A percentile compares a stretch with the other conserved stretches of the same genome.
Evolutionary conservation across 1,140 invertebrate species (phyloP).

Genomic region (Drosophila nebulosa): DNA sequence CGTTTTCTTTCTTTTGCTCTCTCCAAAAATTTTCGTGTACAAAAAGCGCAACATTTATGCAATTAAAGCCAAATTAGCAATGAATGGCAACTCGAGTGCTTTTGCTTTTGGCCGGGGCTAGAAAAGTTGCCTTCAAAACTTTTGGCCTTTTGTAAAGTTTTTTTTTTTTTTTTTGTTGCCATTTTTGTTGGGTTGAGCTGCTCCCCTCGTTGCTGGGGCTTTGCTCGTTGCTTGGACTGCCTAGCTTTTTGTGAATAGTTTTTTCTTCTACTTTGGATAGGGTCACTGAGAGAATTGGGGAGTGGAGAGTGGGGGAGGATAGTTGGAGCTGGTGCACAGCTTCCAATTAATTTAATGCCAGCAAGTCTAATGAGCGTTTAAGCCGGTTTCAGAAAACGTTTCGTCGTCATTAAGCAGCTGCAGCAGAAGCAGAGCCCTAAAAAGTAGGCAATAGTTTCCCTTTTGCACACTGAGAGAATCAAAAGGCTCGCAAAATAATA

Average conservation of each 20-base stretch:
- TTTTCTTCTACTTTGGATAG: neutral
- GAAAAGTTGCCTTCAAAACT: conserved; percentile 77
- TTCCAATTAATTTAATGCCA: conserved; percentile 78
- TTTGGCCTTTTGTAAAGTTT: conserved; percentile 78
- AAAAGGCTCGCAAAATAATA: no score
- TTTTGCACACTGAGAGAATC: neutral
- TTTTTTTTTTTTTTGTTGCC: conserved; percentile 43
- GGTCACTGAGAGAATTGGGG: neutral
- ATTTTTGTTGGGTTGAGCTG: conserved; percentile 18
- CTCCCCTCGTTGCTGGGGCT: neutral
- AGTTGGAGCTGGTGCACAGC: conserved; percentile 35
- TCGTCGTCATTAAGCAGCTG: conserved; percentile 1
- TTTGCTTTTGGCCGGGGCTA: conserved; percentile 54
- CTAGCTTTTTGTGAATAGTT: conserved; percentile 47
- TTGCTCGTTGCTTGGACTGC: conserved; percentile 5
- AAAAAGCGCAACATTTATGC: conserved; percentile 78
- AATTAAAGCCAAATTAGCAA: conserved; percentile 79
- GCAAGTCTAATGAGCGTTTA: conserved; percentile 75
- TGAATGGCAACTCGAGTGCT: conserved; percentile 76
- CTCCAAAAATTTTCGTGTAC: conserved; percentile 54
- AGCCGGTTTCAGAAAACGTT: conserved; percentile 29
- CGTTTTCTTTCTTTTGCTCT: conserved; percentile 24
- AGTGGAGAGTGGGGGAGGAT: neutral
- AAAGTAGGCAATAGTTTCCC: conserved; percentile 15
- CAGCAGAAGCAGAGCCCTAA: conserved; percentile 1